Evolutionary conservation across 2,888 invertebrate genomes (phyloP).

Genomic region (Zhengitettix transpicula): DNA sequence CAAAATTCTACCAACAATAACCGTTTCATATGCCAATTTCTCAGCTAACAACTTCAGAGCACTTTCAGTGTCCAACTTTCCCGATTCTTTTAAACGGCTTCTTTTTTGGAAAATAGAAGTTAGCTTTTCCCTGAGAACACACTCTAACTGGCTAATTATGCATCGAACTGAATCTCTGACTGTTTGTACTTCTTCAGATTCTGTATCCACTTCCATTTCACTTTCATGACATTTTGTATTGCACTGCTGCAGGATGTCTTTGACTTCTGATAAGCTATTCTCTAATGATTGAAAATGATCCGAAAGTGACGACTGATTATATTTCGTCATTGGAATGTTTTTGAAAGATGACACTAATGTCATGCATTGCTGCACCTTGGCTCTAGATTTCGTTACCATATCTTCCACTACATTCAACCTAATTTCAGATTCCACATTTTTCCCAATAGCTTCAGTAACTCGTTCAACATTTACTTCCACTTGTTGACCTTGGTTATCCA

Average conservation of each 20-base stretch:
- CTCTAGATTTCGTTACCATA: conserved; percentile 43
- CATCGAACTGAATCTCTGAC: conserved; percentile 12
- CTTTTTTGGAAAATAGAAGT: conserved; percentile 50
- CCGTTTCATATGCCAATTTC: conserved; percentile 64
- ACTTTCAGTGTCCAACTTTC: conserved; percentile 47
- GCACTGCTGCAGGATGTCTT: conserved; percentile 40
- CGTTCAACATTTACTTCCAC: conserved; percentile 10
- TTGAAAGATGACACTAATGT: conserved; percentile 36
- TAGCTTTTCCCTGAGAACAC: conserved; percentile 49
- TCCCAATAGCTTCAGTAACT: not conserved
- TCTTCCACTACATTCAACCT: conserved; percentile 42
- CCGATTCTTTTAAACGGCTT: conserved; percentile 44
- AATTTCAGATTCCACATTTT: not conserved
- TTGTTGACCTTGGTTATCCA: not conserved
- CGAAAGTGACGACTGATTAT: not conserved
- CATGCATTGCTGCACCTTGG: conserved; percentile 47
- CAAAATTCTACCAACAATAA: conserved; percentile 48
- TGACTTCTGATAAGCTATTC: conserved; percentile 42
- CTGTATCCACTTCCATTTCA: conserved; percentile 1
- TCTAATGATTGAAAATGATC: conserved; percentile 45
- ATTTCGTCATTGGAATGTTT: no score
- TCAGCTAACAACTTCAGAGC: conserved; percentile 58
- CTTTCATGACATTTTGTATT: conserved; percentile 37
- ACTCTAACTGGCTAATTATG: conserved; percentile 34
- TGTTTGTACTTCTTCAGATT: not conserved